These are phyloP conservation scores for Oscheius sp. DNA, from an alignment of 2,888 invertebrate species.

Conservation along the genomic window DNA sequence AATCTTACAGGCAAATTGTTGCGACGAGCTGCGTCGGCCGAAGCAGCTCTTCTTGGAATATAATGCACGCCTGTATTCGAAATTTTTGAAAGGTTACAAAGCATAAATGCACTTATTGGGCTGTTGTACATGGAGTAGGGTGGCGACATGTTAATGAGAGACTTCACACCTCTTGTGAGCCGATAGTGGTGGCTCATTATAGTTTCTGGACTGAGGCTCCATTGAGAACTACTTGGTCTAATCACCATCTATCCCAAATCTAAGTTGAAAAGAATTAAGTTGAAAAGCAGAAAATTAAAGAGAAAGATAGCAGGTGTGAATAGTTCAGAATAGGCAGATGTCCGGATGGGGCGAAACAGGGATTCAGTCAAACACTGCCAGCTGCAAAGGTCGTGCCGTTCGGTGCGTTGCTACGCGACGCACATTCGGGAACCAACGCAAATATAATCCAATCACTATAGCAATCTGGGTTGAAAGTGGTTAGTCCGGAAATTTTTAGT, in stretches of 20 bases:
- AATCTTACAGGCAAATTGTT: conserved; percentile 26
- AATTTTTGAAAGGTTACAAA: neutral
- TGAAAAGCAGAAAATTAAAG: neutral
- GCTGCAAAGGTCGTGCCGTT: conserved; percentile 33
- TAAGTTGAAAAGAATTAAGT: neutral
- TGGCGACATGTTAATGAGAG: conserved; percentile 48
- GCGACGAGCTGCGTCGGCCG: conserved; percentile 48
- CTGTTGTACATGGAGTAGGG: conserved; percentile 61
- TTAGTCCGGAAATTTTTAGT: no score
- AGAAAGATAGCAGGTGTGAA: neutral
- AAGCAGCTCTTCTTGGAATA: conserved; percentile 46
- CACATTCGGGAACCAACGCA: conserved; percentile 9
- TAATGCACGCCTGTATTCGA: conserved; percentile 48
- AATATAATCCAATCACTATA: conserved; percentile 20
- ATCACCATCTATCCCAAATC: conserved; percentile 32
- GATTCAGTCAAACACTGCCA: conserved; percentile 26
- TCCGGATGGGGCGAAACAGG: conserved; percentile 8
- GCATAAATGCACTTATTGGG: conserved; percentile 50
- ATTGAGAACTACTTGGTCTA: conserved; percentile 50
- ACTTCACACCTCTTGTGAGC: conserved; percentile 48
- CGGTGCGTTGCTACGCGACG: conserved; percentile 27
- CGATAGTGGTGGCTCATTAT: conserved; percentile 59
- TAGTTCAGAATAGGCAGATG: conserved; percentile 21
- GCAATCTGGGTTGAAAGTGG: no score
- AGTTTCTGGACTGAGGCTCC: conserved; percentile 54